phyloP scores from a whole-genome alignment of 1,140 invertebrate genomes.

The Hycleus cichorii region DNA sequence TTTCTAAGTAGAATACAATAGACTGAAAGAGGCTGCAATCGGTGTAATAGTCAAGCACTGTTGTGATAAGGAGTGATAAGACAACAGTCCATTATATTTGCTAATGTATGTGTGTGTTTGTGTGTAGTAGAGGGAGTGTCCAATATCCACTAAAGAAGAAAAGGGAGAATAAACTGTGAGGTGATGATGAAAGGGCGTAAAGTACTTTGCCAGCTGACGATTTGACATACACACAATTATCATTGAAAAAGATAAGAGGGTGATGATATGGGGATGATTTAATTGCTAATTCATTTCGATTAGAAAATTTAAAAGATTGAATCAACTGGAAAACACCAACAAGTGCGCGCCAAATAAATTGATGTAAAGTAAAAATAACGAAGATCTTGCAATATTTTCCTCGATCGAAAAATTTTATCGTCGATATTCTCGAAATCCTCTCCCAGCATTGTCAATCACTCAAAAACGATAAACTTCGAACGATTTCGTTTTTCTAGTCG shows the following conservation, averaged over 20 bases:
- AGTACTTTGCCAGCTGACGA: slow-evolving; percentile 15
- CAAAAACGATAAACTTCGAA: neutral
- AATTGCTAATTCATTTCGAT: neutral
- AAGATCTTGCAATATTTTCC: no score
- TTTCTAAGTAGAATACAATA: slow-evolving; percentile 1
- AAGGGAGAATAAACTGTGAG: slow-evolving; percentile 5
- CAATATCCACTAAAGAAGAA: slow-evolving; percentile 4
- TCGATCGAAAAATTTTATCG: no score
- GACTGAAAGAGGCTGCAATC: slow-evolving; percentile 13
- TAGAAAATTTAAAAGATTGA: neutral
- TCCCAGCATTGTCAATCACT: neutral
- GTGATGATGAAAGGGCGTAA: slow-evolving; percentile 10
- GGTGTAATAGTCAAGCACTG: slow-evolving; percentile 18
- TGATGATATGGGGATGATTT: neutral
- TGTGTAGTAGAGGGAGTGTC: slow-evolving; percentile 3
- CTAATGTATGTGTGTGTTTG: no score
- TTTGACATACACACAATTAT: neutral
- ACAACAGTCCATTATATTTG: slow-evolving; percentile 21
- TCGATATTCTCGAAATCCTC: neutral
- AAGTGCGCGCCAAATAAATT: no score
- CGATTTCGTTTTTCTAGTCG: slow-evolving; percentile 11
- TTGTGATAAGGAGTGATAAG: slow-evolving; percentile 24
- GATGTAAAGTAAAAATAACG: no score
- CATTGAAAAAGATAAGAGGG: neutral
- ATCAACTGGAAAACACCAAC: neutral